phyloP scores from a whole-genome alignment of 2,888 invertebrate genomes.

The Eristalinus aeneus region DNA sequence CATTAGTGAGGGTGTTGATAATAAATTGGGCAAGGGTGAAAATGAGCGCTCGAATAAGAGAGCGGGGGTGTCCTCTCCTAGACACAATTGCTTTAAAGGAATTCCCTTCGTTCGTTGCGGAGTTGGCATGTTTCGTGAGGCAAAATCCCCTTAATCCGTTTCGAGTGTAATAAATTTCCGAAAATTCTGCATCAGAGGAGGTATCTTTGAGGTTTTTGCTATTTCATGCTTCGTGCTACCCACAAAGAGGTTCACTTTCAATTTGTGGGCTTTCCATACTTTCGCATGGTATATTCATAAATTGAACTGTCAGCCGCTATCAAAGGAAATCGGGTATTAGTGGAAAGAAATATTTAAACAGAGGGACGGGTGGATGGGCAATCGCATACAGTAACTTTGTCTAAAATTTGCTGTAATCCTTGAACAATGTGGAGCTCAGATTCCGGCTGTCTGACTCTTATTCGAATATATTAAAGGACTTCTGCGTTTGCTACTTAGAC shows the following conservation, averaged over 20 bases:
- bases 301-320: slow-evolving; percentile 32
- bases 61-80: not conserved
- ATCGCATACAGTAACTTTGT: too few relatives aligned
- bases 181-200: slow-evolving; percentile 8
- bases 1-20: slow-evolving; percentile 21
- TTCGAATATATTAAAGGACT: too few relatives aligned
- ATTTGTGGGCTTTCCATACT: not conserved
- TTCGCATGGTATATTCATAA: slow-evolving; percentile 12
- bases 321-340: not conserved
- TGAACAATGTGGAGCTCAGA: too few relatives aligned
- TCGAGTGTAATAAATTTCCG: slow-evolving; percentile 4
- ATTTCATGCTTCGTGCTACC: slow-evolving; percentile 19
- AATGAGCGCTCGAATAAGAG: not conserved
- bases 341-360: not conserved
- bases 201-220: slow-evolving; percentile 9
- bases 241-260: slow-evolving; percentile 1
- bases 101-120: not conserved
- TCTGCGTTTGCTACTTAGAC: too few relatives aligned
- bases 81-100: not conserved
- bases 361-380: too few relatives aligned
- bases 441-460: too few relatives aligned
- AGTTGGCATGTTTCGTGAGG: not conserved
- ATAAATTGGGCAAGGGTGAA: not conserved
- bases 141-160: slow-evolving; percentile 8
- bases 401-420: too few relatives aligned